Base-by-base conservation (phyloP, 2,888 invertebrate species). In the Frankliniella fusca region DNA sequence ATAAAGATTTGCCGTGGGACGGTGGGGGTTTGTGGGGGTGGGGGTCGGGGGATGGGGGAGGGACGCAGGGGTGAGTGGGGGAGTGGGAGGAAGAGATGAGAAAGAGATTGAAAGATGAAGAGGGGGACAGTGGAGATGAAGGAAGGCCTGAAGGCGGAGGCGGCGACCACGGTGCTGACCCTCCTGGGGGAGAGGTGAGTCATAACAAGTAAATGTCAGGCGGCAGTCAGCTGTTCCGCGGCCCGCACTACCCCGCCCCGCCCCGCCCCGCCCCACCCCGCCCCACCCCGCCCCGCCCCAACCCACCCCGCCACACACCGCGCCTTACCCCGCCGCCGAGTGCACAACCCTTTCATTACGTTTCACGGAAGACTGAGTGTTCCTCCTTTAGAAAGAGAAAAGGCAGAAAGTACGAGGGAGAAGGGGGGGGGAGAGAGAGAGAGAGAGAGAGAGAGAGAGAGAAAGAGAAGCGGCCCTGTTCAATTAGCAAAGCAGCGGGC, bases 281-380 rank as follows among this genome's bases (percentile, higher is more conserved):
- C 38, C 38, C 38, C 38, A 5, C 38, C 38, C 38, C 38, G 38
- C 38, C 38, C 38, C 38, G 38, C 38, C 38, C 38, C 38, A 5
- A 2, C 38, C 2, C 38, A 5, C 38, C 38, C 38, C 38, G 38
- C 38, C 38, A 11, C 54, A 15, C 54, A 11, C 54, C 54, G 12
- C 54, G 15, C 20, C 54, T n/a, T n/a, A 12, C 23, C 70, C 70
- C 27, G 70, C 27, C 23, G 70, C 23, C 8, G 27, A 76, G 70
- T 76, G 70, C 23, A 9, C 70, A 76, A 76, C 70, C 70, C 70
- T 76, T 76, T 76, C 70, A 76, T 76, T 76, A 23, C 27, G 70
- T 27, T 76, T 76, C 70, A 76, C 70, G 70, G 70, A 76, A 76
- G 70, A 76, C 70, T 76, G 70, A 76, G 70, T 76, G 70, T 76